Evolutionary conservation across 2,888 invertebrate genomes (phyloP).

Genomic region (Steromphala cineraria): DNA sequence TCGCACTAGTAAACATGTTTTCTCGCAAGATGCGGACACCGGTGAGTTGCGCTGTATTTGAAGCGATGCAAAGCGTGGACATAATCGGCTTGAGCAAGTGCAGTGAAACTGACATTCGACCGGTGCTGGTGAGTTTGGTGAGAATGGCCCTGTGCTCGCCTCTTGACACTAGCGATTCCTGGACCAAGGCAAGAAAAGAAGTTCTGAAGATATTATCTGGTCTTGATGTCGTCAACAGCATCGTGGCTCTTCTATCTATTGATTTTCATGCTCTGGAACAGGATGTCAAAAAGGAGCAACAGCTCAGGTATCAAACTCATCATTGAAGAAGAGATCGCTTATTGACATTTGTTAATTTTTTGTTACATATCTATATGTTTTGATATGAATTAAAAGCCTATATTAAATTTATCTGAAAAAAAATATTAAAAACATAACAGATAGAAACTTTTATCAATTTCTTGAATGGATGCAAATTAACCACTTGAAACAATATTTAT

Average conservation of each 20-base stretch:
- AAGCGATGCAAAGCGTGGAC: constrained; percentile 77
- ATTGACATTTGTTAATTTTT: no score
- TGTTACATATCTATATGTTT: no score
- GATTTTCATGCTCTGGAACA: constrained; percentile 94
- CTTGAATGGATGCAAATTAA: no score
- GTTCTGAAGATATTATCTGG: constrained; percentile 92
- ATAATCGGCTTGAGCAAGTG: constrained; percentile 85
- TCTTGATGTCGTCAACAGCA: constrained; percentile 94
- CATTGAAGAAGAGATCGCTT: no score
- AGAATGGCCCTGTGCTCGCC: constrained; percentile 94
- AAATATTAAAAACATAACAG: no score
- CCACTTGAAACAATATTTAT: no score
- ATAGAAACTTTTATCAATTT: no score
- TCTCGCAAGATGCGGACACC: constrained; percentile 26
- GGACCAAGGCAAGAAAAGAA: constrained; percentile 89
- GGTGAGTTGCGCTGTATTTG: constrained; percentile 64
- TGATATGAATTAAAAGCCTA: no score
- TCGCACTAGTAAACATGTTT: no score
- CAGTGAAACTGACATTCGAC: constrained; percentile 87
- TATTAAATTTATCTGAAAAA: no score
- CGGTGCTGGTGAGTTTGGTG: constrained; percentile 91
- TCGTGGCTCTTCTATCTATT: constrained; percentile 93
- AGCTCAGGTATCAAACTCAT: constrained; percentile 87
- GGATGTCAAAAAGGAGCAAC: constrained; percentile 94
- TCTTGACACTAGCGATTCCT: constrained; percentile 88